phyloP scores from a whole-genome alignment of 2,113 vertebrate genomes.

The Carettochelys insculpta region DNA sequence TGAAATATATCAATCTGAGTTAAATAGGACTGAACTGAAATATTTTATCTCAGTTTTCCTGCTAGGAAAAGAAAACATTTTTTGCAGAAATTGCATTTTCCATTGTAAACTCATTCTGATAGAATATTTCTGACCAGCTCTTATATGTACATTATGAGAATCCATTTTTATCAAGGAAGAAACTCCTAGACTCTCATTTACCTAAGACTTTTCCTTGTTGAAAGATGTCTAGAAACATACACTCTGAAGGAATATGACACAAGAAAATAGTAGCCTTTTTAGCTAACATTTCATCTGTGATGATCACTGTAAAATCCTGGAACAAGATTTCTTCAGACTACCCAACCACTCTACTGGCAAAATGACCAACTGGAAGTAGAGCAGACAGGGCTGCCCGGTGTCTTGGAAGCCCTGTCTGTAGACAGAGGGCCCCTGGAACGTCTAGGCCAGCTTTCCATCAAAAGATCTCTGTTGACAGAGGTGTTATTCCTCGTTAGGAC shows the following conservation, averaged over 20 bases:
- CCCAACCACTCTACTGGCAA: no score
- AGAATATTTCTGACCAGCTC: neutral
- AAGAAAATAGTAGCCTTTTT: neutral
- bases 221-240: neutral
- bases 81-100: neutral
- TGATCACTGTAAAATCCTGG: neutral
- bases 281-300: neutral
- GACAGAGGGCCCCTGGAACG: no score
- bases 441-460: no score
- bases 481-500: no score
- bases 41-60: neutral
- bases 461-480: no score
- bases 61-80: neutral
- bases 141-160: neutral
- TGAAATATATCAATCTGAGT: neutral
- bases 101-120: neutral
- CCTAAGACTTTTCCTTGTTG: neutral
- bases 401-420: no score
- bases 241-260: neutral
- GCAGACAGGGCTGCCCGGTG: no score
- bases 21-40: neutral
- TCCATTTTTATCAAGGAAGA: neutral
- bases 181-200: neutral
- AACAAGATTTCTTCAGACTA: neutral
- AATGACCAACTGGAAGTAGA: no score